A percentile compares a stretch with the other conserved stretches of the same genome.
Evolutionary conservation across 2,888 invertebrate species (phyloP).

Genomic region (Laspeyria flexula): DNA sequence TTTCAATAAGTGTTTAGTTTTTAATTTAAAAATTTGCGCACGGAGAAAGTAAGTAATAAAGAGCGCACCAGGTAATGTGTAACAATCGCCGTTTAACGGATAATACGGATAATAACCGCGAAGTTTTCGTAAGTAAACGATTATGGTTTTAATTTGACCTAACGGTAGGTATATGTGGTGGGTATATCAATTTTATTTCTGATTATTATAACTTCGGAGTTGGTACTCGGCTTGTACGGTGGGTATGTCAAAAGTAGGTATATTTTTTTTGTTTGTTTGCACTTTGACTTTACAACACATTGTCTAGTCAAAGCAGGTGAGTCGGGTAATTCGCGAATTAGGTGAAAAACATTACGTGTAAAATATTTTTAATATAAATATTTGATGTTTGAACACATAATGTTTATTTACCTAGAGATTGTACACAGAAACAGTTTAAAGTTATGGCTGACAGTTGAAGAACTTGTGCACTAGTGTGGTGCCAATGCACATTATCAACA

Average conservation of each 20-base stretch:
- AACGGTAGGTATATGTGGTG: constrained; percentile 71
- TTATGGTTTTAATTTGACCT: constrained; percentile 23
- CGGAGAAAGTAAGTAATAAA: constrained; percentile 65
- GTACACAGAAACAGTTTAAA: background rate
- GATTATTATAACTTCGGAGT: constrained; percentile 19
- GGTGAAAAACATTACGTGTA: constrained; percentile 21
- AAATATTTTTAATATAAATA: background rate
- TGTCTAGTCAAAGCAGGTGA: constrained; percentile 32
- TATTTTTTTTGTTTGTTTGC: constrained; percentile 26
- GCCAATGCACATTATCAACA: too few species aligned
- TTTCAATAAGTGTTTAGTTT: constrained; percentile 36
- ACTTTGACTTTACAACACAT: constrained; percentile 21
- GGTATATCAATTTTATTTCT: constrained; percentile 52
- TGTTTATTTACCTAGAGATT: background rate
- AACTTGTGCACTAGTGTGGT: background rate
- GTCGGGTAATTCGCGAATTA: constrained; percentile 19
- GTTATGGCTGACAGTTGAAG: background rate
- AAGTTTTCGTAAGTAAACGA: constrained; percentile 47
- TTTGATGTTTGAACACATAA: constrained; percentile 1
- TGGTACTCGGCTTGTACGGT: constrained; percentile 47
- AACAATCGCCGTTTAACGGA: constrained; percentile 36
- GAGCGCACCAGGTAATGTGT: constrained; percentile 72
- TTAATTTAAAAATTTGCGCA: constrained; percentile 41
- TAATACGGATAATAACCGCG: constrained; percentile 34
- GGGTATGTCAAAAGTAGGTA: constrained; percentile 47